A percentile compares a stretch with the other conserved stretches of the same genome.
phyloP scores from a whole-genome alignment of 64 coral and sea anemone species.

The Pachyseris speciosa region DNA sequence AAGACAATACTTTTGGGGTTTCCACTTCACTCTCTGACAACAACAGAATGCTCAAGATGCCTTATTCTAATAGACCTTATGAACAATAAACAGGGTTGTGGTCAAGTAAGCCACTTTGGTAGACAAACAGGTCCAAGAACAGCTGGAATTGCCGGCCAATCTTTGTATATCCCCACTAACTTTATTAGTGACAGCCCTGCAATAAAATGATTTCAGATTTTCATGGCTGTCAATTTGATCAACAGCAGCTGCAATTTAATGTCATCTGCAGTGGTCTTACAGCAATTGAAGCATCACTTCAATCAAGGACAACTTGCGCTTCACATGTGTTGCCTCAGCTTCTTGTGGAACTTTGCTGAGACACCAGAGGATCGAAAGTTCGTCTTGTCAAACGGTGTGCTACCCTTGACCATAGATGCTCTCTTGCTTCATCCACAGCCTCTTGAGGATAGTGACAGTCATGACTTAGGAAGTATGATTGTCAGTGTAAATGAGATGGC shows the following conservation, averaged over 20 bases:
- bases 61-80: too few species aligned
- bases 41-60: too few species aligned
- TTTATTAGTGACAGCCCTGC: too few species aligned
- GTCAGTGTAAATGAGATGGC: conserved; percentile 69
- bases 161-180: too few species aligned
- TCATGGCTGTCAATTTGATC: background rate
- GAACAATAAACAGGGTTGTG: too few species aligned
- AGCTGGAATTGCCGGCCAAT: too few species aligned
- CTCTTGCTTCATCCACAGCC: conserved; percentile 33
- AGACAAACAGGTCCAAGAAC: too few species aligned
- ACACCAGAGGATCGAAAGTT: conserved; percentile 64
- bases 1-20: too few species aligned
- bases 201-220: too few species aligned
- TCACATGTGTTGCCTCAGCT: conserved; percentile 54
- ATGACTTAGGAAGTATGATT: background rate
- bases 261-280: too few species aligned
- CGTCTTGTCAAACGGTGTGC: conserved; percentile 48
- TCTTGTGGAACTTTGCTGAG: conserved; percentile 79
- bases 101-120: too few species aligned
- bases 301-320: conserved; percentile 40
- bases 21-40: too few species aligned
- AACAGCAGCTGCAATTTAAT: background rate
- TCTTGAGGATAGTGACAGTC: background rate
- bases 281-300: background rate
- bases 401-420: conserved; percentile 38